phyloP scores from a whole-genome alignment of 2,888 invertebrate genomes.

The Sylvicola cinctus region DNA sequence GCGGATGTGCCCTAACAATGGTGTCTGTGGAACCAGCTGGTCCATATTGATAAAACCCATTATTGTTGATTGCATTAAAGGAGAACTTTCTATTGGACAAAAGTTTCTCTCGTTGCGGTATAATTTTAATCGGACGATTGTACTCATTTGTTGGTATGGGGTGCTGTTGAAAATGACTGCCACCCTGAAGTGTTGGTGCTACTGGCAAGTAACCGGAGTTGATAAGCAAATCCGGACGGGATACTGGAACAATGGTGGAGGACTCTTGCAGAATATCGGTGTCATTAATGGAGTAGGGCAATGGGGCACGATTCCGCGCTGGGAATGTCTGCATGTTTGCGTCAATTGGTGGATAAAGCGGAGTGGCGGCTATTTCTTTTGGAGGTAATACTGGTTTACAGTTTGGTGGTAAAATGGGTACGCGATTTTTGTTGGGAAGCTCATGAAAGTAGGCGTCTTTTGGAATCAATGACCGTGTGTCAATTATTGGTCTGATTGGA shows the following conservation, averaged over 20 bases:
- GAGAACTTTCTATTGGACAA: slow-evolving; percentile 9
- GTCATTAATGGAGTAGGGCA: slow-evolving; percentile 6
- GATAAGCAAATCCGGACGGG: background rate
- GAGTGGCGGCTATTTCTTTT: slow-evolving; percentile 7
- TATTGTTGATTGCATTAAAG: no score
- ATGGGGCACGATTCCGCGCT: slow-evolving; percentile 9
- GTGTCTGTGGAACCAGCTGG: no score
- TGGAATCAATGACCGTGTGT: slow-evolving; percentile 25
- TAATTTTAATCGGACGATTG: background rate
- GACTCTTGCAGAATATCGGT: background rate
- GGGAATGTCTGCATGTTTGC: slow-evolving; percentile 2
- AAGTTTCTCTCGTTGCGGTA: slow-evolving; percentile 7
- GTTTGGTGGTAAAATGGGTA: background rate
- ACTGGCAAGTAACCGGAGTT: background rate
- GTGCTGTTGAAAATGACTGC: no score
- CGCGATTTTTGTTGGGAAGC: slow-evolving; percentile 27
- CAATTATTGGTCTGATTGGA: slow-evolving; percentile 8
- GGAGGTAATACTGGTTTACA: no score
- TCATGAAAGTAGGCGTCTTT: slow-evolving; percentile 42
- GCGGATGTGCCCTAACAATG: no score
- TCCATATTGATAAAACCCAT: no score
- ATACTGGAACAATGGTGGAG: background rate
- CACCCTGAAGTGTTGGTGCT: no score
- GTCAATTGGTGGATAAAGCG: slow-evolving; percentile 9
- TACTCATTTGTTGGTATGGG: background rate